Percentiles rank a stretch among this genome's conserved stretches.
These are phyloP conservation scores for Dendrocincla tyrannina DNA, from an alignment of 2,797 vertebrate genomes.

Conservation along the genomic window DNA sequence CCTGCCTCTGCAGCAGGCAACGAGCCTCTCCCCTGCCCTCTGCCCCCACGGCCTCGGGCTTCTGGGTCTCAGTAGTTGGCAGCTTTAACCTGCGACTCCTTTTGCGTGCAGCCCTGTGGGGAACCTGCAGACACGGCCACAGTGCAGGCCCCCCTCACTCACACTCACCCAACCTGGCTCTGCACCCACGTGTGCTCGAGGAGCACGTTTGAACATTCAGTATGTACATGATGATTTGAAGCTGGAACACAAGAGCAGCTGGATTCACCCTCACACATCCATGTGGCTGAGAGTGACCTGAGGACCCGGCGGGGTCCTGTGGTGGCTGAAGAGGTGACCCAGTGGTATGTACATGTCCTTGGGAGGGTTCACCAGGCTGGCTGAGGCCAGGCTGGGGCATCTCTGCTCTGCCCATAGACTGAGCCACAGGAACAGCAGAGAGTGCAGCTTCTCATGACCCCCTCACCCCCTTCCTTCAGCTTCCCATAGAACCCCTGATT, in stretches of 20 bases:
- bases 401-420: conserved; percentile 25
- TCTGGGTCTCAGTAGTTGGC: conserved; percentile 26
- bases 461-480: background rate
- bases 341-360: conserved; percentile 1
- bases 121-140: background rate
- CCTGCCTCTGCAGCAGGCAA: background rate
- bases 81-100: conserved; percentile 14
- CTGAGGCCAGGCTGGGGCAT: background rate
- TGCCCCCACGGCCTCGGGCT: background rate
- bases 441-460: conserved; percentile 10
- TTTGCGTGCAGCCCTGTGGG: background rate
- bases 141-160: background rate
- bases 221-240: conserved; percentile 55
- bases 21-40: background rate
- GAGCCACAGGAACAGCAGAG: conserved; percentile 26
- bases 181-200: background rate
- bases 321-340: conserved; percentile 3
- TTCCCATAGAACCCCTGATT: conserved; percentile 2
- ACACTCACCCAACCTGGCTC: background rate
- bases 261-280: background rate
- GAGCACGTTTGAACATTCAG: conserved; percentile 45
- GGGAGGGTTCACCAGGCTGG: background rate
- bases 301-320: background rate
- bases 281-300: background rate
- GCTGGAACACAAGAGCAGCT: conserved; percentile 36